Evolutionary conservation across 1,140 invertebrate genomes (phyloP).

Genomic region (Paramacrobiotus metropolitanus): DNA sequence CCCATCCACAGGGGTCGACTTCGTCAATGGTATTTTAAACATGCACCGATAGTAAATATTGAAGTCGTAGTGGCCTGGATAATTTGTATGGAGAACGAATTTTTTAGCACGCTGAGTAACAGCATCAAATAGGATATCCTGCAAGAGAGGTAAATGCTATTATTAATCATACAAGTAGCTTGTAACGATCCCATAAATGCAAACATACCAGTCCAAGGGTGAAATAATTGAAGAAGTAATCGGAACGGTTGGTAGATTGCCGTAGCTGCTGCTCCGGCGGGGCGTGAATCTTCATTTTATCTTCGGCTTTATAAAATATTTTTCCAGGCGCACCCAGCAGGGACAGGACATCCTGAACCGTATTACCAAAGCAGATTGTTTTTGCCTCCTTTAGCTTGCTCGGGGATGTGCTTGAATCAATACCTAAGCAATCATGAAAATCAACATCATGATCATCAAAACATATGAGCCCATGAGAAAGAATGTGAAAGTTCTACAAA

Average conservation of each 20-base stretch:
- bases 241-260: slow-evolving; percentile 39
- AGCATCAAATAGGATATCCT: slow-evolving; percentile 91
- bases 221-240: slow-evolving; percentile 95
- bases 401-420: slow-evolving; percentile 3
- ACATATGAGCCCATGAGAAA: too few species aligned
- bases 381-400: slow-evolving; percentile 14
- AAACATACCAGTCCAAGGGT: slow-evolving; percentile 61
- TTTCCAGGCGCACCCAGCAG: slow-evolving; percentile 45
- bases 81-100: slow-evolving; percentile 91
- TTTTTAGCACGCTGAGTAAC: slow-evolving; percentile 79
- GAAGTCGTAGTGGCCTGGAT: slow-evolving; percentile 96
- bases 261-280: slow-evolving; percentile 56
- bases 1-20: background rate
- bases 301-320: slow-evolving; percentile 82
- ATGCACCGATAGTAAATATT: slow-evolving; percentile 46
- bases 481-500: too few species aligned
- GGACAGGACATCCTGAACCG: slow-evolving; percentile 56
- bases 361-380: slow-evolving; percentile 46
- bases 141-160: slow-evolving; percentile 17
- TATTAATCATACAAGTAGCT: background rate
- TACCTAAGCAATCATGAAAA: slow-evolving; percentile 15
- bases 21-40: background rate
- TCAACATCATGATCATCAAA: slow-evolving; percentile 7
- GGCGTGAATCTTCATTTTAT: slow-evolving; percentile 92
- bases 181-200: too few species aligned